phyloP scores from a whole-genome alignment of 1,140 invertebrate species.

The Aphelenchoides besseyi region DNA sequence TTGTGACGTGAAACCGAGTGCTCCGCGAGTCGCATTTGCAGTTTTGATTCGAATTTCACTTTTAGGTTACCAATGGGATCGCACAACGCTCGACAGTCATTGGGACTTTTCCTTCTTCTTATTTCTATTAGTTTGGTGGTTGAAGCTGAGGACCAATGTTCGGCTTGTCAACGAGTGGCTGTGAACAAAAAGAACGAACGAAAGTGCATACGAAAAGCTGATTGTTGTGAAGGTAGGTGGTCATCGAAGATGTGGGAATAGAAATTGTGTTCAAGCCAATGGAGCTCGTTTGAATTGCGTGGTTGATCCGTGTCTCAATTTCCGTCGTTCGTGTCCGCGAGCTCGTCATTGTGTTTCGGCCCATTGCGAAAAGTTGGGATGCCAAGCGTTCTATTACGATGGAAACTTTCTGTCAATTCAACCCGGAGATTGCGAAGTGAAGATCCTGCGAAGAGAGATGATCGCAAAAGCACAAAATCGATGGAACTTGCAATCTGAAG shows the following conservation, averaged over 20 bases:
- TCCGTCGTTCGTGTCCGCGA: neutral
- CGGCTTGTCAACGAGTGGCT: slow-evolving; percentile 2
- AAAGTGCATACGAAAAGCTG: slow-evolving; percentile 5
- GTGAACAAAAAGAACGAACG: slow-evolving; percentile 10
- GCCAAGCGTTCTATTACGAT: slow-evolving; percentile 17
- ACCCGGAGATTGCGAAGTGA: slow-evolving; percentile 8
- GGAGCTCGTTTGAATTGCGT: slow-evolving; percentile 13
- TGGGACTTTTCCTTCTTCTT: neutral
- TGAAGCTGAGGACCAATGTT: neutral
- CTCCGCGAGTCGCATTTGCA: too few relatives aligned
- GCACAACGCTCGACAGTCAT: neutral
- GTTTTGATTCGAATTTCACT: neutral
- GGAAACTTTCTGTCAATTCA: neutral
- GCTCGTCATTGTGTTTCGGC: slow-evolving; percentile 8
- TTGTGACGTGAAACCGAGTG: too few relatives aligned
- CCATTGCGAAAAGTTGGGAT: slow-evolving; percentile 18
- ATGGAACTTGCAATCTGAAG: neutral
- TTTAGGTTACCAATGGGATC: neutral
- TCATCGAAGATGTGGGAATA: neutral
- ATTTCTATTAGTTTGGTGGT: neutral
- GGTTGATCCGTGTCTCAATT: slow-evolving; percentile 11
- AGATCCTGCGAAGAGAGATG: slow-evolving; percentile 3
- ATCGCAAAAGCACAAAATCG: neutral
- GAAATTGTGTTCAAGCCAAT: neutral
- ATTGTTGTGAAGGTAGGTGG: slow-evolving; percentile 18